Evolutionary conservation across 64 coral and sea anemone species (phyloP), one percentile per base, ranked within the genome.

Genomic region (Dendronephthya gigantea): DNA sequence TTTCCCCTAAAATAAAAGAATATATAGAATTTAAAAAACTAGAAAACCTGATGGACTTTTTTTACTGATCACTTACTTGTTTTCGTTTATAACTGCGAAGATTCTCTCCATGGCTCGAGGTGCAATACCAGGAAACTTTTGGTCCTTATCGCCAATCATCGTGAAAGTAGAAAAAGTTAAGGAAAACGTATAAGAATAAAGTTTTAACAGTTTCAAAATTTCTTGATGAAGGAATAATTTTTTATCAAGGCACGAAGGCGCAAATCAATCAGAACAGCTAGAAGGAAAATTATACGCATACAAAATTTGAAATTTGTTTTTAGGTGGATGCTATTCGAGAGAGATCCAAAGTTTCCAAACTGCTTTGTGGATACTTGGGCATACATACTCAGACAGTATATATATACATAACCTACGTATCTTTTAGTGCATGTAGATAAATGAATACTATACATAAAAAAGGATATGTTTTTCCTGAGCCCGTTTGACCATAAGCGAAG

Each of bases 391-490:
- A n/a, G n/a, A n/a, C n/a, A n/a, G n/a, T n/a, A n/a, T n/a, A n/a
- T n/a, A n/a, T n/a, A n/a, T n/a, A n/a, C n/a, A n/a, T n/a, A n/a
- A n/a, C n/a, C n/a, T n/a, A n/a, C n/a, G n/a, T n/a, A n/a, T n/a
- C n/a, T n/a, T 45, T 45, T 45, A 45, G 41, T 45, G 41, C 41
- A n/a, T n/a, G n/a, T n/a, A n/a, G n/a, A n/a, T 39, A 37, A n/a
- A 22, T 16, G 14, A 12, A 4, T 88, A 22, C 16, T 43, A 27
- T 82, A 16, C 8, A 17, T 23, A 23, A 11, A 48, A 92, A 92
- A 92, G 90, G 90, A 92, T 92, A 92, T 92, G 90, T 97, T 87
- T 97, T 97, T 16, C 94, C 94, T 48, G 94, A 97, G 29, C 94
- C 94, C 2, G 94, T 97, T 76, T 97, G 94, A 72, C 94, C 94